phyloP scores from a whole-genome alignment of 2,113 vertebrate species.

The Podarcis cretensis region DNA sequence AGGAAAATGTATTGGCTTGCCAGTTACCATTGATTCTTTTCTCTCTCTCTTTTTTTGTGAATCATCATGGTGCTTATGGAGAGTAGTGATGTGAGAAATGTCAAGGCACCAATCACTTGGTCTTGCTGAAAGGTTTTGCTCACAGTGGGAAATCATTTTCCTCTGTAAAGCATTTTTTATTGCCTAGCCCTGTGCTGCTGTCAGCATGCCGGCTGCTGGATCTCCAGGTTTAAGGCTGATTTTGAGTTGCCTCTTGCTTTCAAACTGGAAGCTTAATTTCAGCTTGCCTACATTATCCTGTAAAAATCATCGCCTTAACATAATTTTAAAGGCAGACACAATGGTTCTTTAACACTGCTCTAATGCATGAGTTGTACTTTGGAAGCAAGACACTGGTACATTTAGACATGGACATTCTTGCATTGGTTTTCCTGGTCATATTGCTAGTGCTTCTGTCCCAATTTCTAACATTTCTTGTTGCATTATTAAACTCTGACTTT shows the following conservation, averaged over 20 bases:
- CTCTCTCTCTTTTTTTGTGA: conserved; percentile 43
- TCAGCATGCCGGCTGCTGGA: fast-evolving
- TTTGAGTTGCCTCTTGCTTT: neutral
- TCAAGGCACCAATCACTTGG: conserved; percentile 56
- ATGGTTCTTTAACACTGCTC: neutral
- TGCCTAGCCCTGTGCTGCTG: conserved; percentile 16
- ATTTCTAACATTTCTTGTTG: too few species aligned
- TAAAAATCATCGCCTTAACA: neutral
- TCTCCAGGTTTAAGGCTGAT: neutral
- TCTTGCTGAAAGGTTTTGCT: conserved; percentile 53
- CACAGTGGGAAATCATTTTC: conserved; percentile 57
- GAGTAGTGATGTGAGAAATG: conserved; percentile 55
- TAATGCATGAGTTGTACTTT: neutral
- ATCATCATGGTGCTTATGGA: conserved; percentile 48
- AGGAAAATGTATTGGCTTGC: conserved; percentile 43
- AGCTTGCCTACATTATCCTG: neutral
- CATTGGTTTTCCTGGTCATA: too few species aligned
- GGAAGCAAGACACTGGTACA: neutral
- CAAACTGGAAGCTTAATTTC: neutral
- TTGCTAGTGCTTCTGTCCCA: too few species aligned
- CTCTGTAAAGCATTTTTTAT: conserved; percentile 48
- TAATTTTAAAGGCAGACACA: neutral
- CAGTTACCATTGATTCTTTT: conserved; percentile 62
- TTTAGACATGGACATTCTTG: too few species aligned
- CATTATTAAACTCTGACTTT: too few species aligned